Percentiles rank a stretch among this genome's conserved stretches.
These are phyloP conservation scores for Temnothorax nylanderi DNA, from an alignment of 1,140 invertebrate genomes.

Conservation along the genomic window DNA sequence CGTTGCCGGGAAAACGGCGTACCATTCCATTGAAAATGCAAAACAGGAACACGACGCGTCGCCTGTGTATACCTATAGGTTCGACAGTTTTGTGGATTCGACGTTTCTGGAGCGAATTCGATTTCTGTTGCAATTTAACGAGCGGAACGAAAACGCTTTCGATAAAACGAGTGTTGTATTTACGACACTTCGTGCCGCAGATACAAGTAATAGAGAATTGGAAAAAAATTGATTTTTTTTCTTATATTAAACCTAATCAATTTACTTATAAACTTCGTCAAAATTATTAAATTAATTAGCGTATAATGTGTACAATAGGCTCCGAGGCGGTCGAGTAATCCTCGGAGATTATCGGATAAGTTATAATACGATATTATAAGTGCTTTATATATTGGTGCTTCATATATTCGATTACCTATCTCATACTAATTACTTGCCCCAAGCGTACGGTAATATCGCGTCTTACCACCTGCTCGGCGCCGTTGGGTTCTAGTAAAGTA, in stretches of 20 bases:
- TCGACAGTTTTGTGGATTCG: conserved; percentile 49
- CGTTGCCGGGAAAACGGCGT: conserved; percentile 6
- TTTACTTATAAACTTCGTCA: background rate
- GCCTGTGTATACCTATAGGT: background rate
- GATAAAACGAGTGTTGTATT: background rate
- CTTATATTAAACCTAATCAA: background rate
- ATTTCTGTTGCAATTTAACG: conserved; percentile 44
- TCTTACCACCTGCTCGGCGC: conserved; percentile 13
- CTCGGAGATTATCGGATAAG: background rate
- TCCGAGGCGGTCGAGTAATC: background rate
- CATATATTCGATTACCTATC: conserved; percentile 14
- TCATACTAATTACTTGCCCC: background rate
- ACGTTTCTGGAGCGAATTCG: conserved; percentile 28
- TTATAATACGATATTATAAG: background rate
- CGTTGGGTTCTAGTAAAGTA: background rate
- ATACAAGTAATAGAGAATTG: background rate
- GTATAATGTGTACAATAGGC: background rate
- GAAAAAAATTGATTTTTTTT: background rate
- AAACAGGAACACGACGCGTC: conserved; percentile 22
- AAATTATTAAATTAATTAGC: background rate
- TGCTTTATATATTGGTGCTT: conserved; percentile 17
- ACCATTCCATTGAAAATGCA: conserved; percentile 31
- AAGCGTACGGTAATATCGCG: background rate
- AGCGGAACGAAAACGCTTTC: background rate
- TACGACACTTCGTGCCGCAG: background rate